Base-by-base conservation (phyloP, 2,888 invertebrate genomes). In the Scelioninae gen. 2 region DNA sequence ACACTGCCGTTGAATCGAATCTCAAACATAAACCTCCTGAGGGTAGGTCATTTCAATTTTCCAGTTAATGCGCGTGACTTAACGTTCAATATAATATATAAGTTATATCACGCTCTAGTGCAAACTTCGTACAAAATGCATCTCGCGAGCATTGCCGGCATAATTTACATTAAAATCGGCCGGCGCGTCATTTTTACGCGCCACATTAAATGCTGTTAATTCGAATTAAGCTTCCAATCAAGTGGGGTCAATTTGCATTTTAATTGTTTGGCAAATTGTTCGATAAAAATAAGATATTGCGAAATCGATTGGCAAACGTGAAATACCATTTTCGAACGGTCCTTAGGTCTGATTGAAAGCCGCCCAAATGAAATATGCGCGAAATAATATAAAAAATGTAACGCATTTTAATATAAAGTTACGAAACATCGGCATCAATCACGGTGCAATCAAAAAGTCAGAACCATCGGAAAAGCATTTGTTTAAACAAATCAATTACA, bases 31-130 rank as follows among this genome's bases (percentile, higher is more conserved):
- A 75, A 75, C 69, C 75, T 65, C 75, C 75, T 50, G 73, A 74
- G 74, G 74, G 73, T 69, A 76, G 77, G 77, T 77, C 75, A 75
- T 77, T 77, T 77, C 77, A 74, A 77, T 77, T 77, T 77, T 74
- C 75, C 70, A 74, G 72, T 69, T 70, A 70, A 74, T 73, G 70
- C 75, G 67, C 75, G 70, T 74, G 69, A 60, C 75, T 74, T 68
- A 64, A 77, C 73, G 72, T 67, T 61, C 72, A 60, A 69, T 65
- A 70, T 72, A 71, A 69, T 70, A 74, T 74, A 65, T 70, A 70
- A 68, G 58, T 75, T 72, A 68, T 68, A 72, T 50, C 67, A 72
- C 67, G 67, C 61, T 63, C 50, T 19, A 52, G 22, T 39, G 64
- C 41, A 53, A 72, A 67, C 55, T 65, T 55, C 35, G 48, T 55